phyloP scores from a whole-genome alignment of 2,797 vertebrate species.

The Gallirallus australis region DNA sequence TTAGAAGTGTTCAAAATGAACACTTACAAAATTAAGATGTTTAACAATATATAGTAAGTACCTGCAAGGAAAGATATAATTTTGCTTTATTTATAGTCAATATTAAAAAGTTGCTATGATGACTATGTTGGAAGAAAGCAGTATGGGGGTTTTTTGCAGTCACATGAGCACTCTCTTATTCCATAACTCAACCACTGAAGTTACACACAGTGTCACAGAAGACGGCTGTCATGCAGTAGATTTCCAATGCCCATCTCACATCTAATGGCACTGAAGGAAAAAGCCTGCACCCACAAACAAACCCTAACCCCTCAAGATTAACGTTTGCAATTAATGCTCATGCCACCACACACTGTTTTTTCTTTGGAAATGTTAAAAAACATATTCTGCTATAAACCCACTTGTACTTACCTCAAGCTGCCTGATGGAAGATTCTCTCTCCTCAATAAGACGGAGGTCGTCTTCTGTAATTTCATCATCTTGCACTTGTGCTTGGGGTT shows the following conservation, averaged over 20 bases:
- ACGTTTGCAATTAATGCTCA: not conserved
- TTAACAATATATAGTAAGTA: not conserved
- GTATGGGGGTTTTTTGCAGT: not conserved
- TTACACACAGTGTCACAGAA: not conserved
- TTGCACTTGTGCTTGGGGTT: constrained; percentile 86
- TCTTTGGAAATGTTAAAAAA: not conserved
- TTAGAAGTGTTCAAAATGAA: not conserved
- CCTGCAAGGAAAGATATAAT: not conserved
- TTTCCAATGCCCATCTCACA: not conserved
- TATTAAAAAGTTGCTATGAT: not conserved
- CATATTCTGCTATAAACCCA: not conserved
- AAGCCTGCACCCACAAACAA: not conserved
- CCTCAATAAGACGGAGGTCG: constrained; percentile 92
- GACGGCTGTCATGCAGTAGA: not conserved
- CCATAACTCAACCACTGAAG: not conserved
- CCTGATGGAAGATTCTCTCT: constrained; percentile 90
- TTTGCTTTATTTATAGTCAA: not conserved
- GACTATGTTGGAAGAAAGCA: not conserved
- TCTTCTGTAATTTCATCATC: constrained; percentile 92
- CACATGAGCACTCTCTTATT: not conserved
- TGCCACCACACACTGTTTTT: not conserved
- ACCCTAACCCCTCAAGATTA: not conserved
- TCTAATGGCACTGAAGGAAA: not conserved
- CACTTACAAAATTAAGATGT: not conserved
- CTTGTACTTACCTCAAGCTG: constrained; percentile 88